phyloP scores from a whole-genome alignment of 2,888 invertebrate genomes.

The Nezara viridula region DNA sequence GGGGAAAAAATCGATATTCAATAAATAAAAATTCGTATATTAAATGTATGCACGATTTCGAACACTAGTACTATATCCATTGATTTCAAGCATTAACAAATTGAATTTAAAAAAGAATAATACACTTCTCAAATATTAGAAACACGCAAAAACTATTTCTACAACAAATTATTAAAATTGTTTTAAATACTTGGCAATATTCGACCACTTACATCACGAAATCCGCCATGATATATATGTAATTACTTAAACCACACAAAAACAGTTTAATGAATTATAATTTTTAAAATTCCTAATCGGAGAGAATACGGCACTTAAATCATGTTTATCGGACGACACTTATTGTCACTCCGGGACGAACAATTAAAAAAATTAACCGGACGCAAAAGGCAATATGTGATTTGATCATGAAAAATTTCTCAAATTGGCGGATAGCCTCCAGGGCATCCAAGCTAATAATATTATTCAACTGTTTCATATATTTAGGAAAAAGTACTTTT shows the following conservation, averaged over 20 bases:
- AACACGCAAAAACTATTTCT: background rate
- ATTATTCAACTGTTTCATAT: background rate
- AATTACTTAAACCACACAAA: background rate
- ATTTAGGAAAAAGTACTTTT: background rate
- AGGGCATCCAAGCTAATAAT: background rate
- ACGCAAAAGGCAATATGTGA: background rate
- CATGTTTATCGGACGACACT: too few relatives aligned
- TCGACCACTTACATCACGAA: background rate
- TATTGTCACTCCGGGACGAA: too few relatives aligned
- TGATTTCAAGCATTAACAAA: background rate
- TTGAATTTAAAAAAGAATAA: background rate
- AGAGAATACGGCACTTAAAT: too few relatives aligned
- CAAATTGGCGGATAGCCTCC: background rate
- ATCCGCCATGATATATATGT: background rate
- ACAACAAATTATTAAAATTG: background rate
- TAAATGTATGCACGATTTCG: background rate
- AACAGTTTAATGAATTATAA: background rate
- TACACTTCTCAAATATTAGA: background rate
- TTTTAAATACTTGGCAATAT: background rate
- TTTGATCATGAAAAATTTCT: background rate
- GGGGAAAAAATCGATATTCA: too few relatives aligned
- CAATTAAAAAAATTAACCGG: background rate
- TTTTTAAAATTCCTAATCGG: too few relatives aligned
- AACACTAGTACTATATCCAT: background rate
- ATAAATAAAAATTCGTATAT: too few relatives aligned